Base-by-base conservation (phyloP, 2,113 vertebrate genomes). In the Entelurus aequoreus region DNA sequence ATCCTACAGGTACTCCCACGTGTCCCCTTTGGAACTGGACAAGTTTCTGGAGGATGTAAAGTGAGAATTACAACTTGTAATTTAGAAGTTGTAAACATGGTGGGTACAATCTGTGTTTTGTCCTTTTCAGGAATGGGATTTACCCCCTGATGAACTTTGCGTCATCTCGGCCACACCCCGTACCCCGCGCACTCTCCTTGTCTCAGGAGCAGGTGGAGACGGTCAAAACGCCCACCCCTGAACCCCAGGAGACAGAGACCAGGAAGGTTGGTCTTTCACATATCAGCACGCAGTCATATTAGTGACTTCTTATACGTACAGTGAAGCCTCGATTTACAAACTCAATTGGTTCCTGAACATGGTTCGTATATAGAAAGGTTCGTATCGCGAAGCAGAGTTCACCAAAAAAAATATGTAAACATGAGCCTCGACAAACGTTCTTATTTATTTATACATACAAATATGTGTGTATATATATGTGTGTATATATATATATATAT, bases 121-220 rank as follows among this genome's bases (percentile, higher is more conserved):
- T n/a, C 14, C 35, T 54, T 28, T 28, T 14, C 70, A 99, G 96
- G 87, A 98, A 98, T 0, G 96, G 96, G 56, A 97, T 99, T 63
- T 96, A 98, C 57, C 96, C 96, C 0, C 74, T 98, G 79, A 99
- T 96, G 96, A 98, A 96, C 88, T 98, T 98, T 2, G 93, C 95
- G 0, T 93, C 89, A 0, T 72, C 92, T 35, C 90, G 94, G 52
- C 95, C 93, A 48, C 93, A 93, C 11, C 92, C 92, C 1, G 90
- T 98, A 49, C 94, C 95, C 0, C 92, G 94, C 0, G 91, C 84
- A 0, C 89, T 94, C 6, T 94, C 92, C 51, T 91, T 95, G 72
- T 93, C 93, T 57, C 92, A 92, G 3, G 96, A 98, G 84, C 93
- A 95, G 51, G 87, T 92, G 12, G 95, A 96, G 76, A 94, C 92